Base-by-base conservation (phyloP, 2,113 vertebrate genomes). In the Bubalus kerabau region DNA sequence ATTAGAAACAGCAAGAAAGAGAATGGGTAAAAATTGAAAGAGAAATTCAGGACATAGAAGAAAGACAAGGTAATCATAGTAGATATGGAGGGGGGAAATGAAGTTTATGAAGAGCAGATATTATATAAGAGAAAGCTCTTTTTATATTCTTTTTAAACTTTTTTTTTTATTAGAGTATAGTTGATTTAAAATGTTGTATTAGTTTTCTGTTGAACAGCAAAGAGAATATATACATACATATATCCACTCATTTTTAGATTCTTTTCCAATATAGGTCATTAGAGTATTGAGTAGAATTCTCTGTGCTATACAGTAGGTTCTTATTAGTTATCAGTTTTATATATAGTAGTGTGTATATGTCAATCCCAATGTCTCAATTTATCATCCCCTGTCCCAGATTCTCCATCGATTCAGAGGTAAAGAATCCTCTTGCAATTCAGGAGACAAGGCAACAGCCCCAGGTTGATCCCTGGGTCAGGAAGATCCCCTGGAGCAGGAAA, bases 371-470 rank as follows among this genome's bases (percentile, higher is more conserved):
- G 13, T 48, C 24, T 43, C 43, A 78, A 2, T 48, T 78, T 78
- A 28, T 78, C 14, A 26, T 4, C 43, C 24, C 32, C 64, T 71
- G 32, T 36, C 30, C 62, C 14, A n/a, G 62, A 64, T 36, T 36
- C n/a, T 71, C 62, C 15, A 17, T n/a, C 3, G 0, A n/a, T n/a
- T 71, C 32, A 71, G 64, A 36, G 64, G 64, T 11, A 21, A 71
- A 36, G n/a, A 71, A 71, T 21, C 64, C 17, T 8, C n/a, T 36
- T 71, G 17, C 64, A 71, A 36, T 40, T 36, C 11, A 74, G 67
- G 5, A 74, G 36, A 40, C 0, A 0, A 0, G 0, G 15, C 15
- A 64, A 64, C 3, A 17, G 62, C 62, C 9, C n/a, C n/a, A 71
- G 17, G 17, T 36, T 71, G 5, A 40, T 74, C 5, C 3, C 21